Conservation (phyloP, 2,888 invertebrate species). For the Adelognathus sp. region DNA sequence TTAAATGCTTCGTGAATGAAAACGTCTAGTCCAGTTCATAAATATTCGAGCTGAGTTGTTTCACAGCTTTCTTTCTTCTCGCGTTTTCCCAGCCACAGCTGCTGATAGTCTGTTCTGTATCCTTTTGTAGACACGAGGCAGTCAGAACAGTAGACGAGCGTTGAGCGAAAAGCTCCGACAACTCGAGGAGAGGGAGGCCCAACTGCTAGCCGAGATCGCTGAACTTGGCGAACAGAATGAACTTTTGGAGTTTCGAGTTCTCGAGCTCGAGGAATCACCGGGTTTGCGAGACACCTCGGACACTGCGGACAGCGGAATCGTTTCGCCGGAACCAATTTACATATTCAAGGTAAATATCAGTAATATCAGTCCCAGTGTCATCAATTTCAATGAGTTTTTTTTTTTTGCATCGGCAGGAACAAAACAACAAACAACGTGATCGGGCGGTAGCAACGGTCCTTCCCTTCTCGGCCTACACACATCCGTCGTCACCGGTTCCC, state of each 20-base stretch:
- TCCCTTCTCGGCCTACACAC: conserved; percentile 70
- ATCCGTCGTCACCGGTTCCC: conserved; percentile 64
- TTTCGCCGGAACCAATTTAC: conserved; percentile 83
- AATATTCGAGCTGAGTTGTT: no score
- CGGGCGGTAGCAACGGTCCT: conserved; percentile 76
- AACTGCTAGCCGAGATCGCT: conserved; percentile 86
- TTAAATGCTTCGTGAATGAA: no score
- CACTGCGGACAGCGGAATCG: conserved; percentile 72
- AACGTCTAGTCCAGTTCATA: no score
- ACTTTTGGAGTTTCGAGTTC: conserved; percentile 89
- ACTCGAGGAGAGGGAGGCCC: conserved; percentile 82
- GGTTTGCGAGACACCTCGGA: conserved; percentile 69
- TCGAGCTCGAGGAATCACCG: conserved; percentile 87
- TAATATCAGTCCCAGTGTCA: not conserved
- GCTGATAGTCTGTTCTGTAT: not conserved
- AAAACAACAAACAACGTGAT: conserved; percentile 69
- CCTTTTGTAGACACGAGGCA: conserved; percentile 71
- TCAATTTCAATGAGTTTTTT: not conserved
- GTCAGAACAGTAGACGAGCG: conserved; percentile 75
- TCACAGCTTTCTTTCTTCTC: not conserved
- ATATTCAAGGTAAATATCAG: conserved; percentile 67
- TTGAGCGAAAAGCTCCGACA: conserved; percentile 80
- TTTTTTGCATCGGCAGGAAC: conserved; percentile 63
- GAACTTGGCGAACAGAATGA: conserved; percentile 91
- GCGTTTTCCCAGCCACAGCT: not conserved